A percentile compares a stretch with the other conserved stretches of the same genome.
Evolutionary conservation across 2,888 invertebrate species (phyloP).

Genomic region (Noctua comes): DNA sequence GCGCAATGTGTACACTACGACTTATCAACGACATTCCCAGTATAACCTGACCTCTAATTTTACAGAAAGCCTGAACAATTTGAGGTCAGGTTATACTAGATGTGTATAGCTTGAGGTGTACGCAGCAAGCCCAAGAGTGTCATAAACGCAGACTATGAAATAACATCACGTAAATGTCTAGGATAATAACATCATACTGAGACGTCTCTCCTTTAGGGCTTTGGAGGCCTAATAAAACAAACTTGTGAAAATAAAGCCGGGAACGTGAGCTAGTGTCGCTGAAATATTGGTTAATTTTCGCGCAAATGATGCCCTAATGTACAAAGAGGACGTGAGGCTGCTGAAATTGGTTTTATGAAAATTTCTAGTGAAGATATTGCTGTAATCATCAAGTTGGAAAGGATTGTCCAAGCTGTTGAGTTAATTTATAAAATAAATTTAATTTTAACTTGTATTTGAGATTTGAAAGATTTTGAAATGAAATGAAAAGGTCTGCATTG

Average conservation of each 20-base stretch:
- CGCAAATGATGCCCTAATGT: conserved; percentile 9
- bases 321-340: neutral
- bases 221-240: conserved; percentile 29
- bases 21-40: neutral
- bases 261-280: neutral
- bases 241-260: neutral
- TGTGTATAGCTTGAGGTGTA: neutral
- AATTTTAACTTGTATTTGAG: neutral
- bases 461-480: neutral
- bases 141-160: conserved; percentile 32
- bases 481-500: no score
- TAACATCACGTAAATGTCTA: conserved; percentile 18
- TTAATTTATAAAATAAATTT: neutral
- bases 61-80: no score
- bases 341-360: neutral
- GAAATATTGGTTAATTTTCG: conserved; percentile 33
- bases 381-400: neutral
- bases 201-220: conserved; percentile 11
- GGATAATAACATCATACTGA: conserved; percentile 22
- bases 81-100: neutral
- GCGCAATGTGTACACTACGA: neutral
- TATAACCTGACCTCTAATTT: neutral
- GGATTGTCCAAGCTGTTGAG: neutral
- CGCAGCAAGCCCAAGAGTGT: conserved; percentile 22
- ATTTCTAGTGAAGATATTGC: neutral